These are phyloP conservation scores for Hyles lineata DNA, from an alignment of 2,888 invertebrate species.

Conservation along the genomic window DNA sequence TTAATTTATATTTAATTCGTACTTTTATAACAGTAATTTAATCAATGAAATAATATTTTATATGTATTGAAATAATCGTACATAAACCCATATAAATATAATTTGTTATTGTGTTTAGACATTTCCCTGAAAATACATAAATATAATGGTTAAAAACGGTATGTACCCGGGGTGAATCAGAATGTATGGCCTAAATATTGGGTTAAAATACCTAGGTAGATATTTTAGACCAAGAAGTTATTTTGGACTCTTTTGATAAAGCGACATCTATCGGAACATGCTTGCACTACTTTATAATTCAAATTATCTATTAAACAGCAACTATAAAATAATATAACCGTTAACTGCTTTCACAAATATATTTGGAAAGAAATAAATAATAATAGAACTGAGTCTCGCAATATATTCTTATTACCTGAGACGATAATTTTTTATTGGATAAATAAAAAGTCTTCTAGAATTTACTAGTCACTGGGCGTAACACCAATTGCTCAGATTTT, in stretches of 20 bases:
- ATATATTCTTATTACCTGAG: too few relatives aligned
- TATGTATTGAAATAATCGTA: background rate
- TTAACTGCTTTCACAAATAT: too few relatives aligned
- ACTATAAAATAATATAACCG: too few relatives aligned
- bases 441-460: too few relatives aligned
- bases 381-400: too few relatives aligned
- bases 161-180: too few relatives aligned
- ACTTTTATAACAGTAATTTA: background rate
- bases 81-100: background rate
- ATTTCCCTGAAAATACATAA: background rate
- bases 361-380: too few relatives aligned
- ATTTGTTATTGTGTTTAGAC: background rate
- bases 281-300: background rate
- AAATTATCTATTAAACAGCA: too few relatives aligned
- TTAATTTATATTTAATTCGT: background rate
- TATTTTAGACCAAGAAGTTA: background rate
- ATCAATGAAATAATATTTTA: background rate
- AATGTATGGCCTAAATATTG: background rate
- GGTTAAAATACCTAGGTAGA: background rate
- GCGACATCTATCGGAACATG: slow-evolving; percentile 1
- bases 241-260: background rate
- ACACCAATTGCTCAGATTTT: too few relatives aligned
- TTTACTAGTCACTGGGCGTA: too few relatives aligned
- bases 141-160: background rate
- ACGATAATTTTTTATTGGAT: too few relatives aligned